Percentiles rank a stretch among this genome's conserved stretches.
Evolutionary conservation across 2,888 invertebrate genomes (phyloP).

Genomic region (Sinotaia quadrata): DNA sequence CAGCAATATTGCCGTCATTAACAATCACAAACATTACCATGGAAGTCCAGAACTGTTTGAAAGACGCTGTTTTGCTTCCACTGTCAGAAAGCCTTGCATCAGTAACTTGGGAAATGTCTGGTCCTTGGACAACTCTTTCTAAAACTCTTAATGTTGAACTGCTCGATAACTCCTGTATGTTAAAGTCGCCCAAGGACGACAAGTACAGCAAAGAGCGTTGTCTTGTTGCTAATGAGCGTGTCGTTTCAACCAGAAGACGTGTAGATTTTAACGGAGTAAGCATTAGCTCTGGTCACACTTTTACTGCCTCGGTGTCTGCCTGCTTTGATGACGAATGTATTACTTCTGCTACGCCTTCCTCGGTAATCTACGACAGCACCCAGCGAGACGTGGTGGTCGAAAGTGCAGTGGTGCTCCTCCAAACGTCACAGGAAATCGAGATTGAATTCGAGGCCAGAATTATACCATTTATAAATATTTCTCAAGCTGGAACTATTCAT

Average conservation of each 20-base stretch:
- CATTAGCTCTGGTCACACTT: too few relatives aligned
- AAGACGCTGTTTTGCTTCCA: background rate
- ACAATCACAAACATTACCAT: constrained; percentile 1
- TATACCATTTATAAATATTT: too few relatives aligned
- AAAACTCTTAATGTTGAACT: constrained; percentile 4
- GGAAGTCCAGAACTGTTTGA: constrained; percentile 2
- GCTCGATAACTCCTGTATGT: constrained; percentile 8
- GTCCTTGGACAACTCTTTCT: background rate
- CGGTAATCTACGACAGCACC: too few relatives aligned
- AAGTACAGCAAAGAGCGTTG: background rate
- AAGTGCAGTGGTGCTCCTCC: background rate
- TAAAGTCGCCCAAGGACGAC: background rate
- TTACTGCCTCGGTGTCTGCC: too few relatives aligned
- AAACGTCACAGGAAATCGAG: background rate
- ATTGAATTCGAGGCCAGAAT: too few relatives aligned
- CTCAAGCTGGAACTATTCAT: background rate
- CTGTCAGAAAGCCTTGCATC: background rate
- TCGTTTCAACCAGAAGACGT: too few relatives aligned
- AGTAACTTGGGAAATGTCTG: constrained; percentile 11
- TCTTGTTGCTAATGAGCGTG: too few relatives aligned
- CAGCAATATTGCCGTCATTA: background rate
- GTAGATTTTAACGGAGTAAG: too few relatives aligned
- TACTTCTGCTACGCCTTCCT: too few relatives aligned
- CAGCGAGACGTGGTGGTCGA: too few relatives aligned
- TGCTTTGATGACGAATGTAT: too few relatives aligned